Conservation (phyloP, 2,888 invertebrate genomes). For the Sesia bembeciformis region DNA sequence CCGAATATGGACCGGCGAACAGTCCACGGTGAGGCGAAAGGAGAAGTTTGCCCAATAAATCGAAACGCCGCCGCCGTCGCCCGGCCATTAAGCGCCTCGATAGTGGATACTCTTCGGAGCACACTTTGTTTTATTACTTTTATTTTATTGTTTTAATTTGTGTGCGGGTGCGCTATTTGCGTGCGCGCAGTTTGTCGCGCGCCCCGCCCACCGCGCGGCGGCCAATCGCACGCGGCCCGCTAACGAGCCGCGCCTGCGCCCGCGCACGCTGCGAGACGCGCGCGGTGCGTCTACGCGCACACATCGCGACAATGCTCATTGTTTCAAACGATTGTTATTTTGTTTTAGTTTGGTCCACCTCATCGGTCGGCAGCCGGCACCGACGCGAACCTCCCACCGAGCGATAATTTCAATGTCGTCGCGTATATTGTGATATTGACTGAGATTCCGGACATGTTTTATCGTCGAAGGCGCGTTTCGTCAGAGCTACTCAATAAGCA, state of each 20-base stretch:
- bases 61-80: conserved; percentile 49
- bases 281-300: conserved; percentile 10
- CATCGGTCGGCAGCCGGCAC: conserved; percentile 19
- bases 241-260: conserved; percentile 39
- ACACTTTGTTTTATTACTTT: conserved; percentile 71
- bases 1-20: conserved; percentile 24
- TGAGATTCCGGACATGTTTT: conserved; percentile 65
- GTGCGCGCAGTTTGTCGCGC: conserved; percentile 68
- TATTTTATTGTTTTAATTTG: conserved; percentile 74
- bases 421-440: conserved; percentile 66
- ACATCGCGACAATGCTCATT: conserved; percentile 66
- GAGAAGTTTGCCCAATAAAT: conserved; percentile 51
- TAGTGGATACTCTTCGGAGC: conserved; percentile 60
- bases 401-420: conserved; percentile 70
- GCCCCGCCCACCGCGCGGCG: conserved; percentile 53
- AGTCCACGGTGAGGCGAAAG: conserved; percentile 19
- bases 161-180: conserved; percentile 72
- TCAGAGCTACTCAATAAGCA: conserved; percentile 71
- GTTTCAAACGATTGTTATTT: conserved; percentile 66
- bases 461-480: conserved; percentile 63
- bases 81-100: conserved; percentile 66
- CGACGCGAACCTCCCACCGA: conserved; percentile 59
- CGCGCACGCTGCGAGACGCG: conserved; percentile 28
- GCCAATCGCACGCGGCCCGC: conserved; percentile 50
- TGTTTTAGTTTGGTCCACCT: conserved; percentile 53